phyloP scores from a whole-genome alignment of 1,140 invertebrate genomes.

The Drosophila punjabiensis region DNA sequence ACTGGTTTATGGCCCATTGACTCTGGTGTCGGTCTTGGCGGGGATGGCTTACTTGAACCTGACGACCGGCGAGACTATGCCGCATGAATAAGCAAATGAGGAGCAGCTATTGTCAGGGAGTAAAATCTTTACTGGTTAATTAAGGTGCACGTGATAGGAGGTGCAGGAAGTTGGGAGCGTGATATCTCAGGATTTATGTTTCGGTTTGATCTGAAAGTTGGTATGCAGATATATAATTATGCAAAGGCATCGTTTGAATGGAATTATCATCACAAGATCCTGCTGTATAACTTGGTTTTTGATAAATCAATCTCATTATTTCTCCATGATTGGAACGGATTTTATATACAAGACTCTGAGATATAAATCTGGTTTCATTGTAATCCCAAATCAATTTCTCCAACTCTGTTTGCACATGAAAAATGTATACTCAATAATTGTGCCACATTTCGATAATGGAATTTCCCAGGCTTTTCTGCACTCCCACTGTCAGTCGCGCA shows the following conservation, averaged over 20 bases:
- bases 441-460: constrained; percentile 34
- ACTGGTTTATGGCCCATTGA: constrained; percentile 66
- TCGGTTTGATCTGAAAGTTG: neutral
- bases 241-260: neutral
- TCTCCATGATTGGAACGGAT: neutral
- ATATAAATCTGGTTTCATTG: neutral
- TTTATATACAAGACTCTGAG: neutral
- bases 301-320: neutral
- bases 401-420: neutral
- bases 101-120: neutral
- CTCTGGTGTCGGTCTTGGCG: constrained; percentile 45
- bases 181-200: neutral
- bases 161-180: neutral
- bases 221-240: neutral
- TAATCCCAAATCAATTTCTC: neutral
- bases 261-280: no score
- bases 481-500: constrained; percentile 8
- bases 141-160: neutral
- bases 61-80: constrained; percentile 3
- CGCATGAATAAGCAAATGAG: constrained; percentile 9
- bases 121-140: constrained; percentile 30
- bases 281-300: neutral
- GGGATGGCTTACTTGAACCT: constrained; percentile 42
- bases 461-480: constrained; percentile 25
- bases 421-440: constrained; percentile 12